These are phyloP conservation scores for Planiliza haematocheilus DNA, from an alignment of 2,113 vertebrate genomes.

Conservation along the genomic window DNA sequence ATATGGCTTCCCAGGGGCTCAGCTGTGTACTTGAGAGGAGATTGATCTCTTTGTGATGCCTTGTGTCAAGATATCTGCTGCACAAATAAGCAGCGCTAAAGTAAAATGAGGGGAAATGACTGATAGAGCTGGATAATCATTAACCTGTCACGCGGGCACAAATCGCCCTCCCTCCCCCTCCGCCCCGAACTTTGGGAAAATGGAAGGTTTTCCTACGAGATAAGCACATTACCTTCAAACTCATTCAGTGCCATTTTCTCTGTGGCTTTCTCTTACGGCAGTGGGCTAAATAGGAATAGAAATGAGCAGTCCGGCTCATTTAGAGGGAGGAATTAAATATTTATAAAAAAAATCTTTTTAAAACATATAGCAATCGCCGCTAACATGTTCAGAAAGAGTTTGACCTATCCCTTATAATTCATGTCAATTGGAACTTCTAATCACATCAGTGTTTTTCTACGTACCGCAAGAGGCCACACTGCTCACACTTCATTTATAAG, in stretches of 20 bases:
- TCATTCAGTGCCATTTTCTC: conserved; percentile 36
- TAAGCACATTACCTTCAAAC: conserved; percentile 47
- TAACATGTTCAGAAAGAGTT: background rate
- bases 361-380: background rate
- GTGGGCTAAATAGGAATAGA: conserved; percentile 24
- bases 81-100: conserved; percentile 50
- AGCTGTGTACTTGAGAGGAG: conserved; percentile 37
- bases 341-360: background rate
- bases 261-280: conserved; percentile 36
- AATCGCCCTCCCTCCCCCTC: conserved; percentile 40
- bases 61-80: conserved; percentile 49
- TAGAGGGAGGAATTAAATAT: background rate
- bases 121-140: conserved; percentile 57
- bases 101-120: conserved; percentile 46
- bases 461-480: background rate
- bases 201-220: conserved; percentile 57
- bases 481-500: background rate
- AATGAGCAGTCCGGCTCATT: conserved; percentile 18
- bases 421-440: background rate
- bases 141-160: conserved; percentile 56
- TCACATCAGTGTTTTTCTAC: background rate
- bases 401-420: background rate
- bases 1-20: conserved; percentile 30
- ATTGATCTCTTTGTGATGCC: conserved; percentile 51
- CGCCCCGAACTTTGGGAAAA: conserved; percentile 38